These are phyloP conservation scores for Potorous gilbertii DNA, from an alignment of 2,797 vertebrate species.

Conservation along the genomic window DNA sequence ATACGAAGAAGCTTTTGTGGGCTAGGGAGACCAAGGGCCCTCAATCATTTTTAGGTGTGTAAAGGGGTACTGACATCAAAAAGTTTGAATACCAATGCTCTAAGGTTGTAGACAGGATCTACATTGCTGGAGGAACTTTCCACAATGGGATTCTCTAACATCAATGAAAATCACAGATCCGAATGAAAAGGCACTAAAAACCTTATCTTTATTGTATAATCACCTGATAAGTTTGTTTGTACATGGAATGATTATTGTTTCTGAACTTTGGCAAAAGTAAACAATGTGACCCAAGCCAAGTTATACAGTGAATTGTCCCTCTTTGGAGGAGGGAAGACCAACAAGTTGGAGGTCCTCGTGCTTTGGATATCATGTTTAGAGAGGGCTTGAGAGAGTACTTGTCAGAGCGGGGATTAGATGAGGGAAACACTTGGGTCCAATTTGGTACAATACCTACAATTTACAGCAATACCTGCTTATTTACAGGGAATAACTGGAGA, in stretches of 20 bases:
- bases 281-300: background rate
- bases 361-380: background rate
- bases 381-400: background rate
- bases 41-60: background rate
- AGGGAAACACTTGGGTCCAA: background rate
- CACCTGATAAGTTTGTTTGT: background rate
- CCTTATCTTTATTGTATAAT: background rate
- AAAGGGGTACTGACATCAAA: background rate
- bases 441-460: background rate
- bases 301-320: background rate
- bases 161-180: background rate
- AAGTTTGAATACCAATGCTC: background rate
- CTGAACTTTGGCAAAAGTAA: background rate
- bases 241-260: background rate
- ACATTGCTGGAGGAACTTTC: background rate
- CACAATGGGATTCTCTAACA: too few species aligned
- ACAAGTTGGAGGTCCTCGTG: background rate
- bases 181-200: background rate
- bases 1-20: background rate
- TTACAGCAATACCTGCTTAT: background rate
- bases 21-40: too few species aligned
- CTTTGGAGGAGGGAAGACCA: background rate
- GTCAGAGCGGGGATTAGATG: background rate
- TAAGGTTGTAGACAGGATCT: background rate
- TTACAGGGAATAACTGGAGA: background rate